Evolutionary conservation across 2,888 invertebrate genomes (phyloP).

Genomic region (Caenorhabditis angaria): DNA sequence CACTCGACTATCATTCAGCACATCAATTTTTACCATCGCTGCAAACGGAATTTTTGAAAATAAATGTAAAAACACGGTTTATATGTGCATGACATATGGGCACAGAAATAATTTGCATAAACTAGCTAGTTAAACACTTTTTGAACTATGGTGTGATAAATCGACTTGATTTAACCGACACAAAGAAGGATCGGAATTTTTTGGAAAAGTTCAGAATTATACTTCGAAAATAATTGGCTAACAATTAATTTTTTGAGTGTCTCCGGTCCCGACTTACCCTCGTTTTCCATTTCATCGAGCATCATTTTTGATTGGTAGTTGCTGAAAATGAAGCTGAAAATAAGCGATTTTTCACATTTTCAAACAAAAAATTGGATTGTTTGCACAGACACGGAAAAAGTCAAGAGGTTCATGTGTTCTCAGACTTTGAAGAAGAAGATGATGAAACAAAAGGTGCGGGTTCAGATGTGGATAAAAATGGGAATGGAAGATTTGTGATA

Average conservation of each 20-base stretch:
- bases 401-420: too few species aligned
- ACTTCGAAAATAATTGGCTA: too few species aligned
- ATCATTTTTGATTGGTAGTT: neutral
- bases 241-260: too few species aligned
- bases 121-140: neutral
- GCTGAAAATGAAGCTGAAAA: neutral
- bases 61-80: neutral
- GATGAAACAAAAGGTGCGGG: neutral
- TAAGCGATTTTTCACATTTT: neutral
- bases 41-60: slow-evolving; percentile 4
- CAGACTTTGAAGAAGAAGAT: neutral
- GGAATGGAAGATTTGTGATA: neutral
- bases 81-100: neutral
- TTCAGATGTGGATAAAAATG: neutral
- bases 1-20: neutral
- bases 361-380: too few species aligned
- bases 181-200: too few species aligned
- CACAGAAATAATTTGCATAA: neutral
- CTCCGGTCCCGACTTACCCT: neutral
- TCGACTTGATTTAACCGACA: too few species aligned
- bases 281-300: neutral
- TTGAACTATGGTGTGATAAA: neutral
- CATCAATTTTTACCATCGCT: slow-evolving; percentile 1
- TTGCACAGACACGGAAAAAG: too few species aligned
- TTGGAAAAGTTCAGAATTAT: too few species aligned